Base-by-base conservation (phyloP, 2,888 invertebrate genomes). In the Alsophila aescularia region DNA sequence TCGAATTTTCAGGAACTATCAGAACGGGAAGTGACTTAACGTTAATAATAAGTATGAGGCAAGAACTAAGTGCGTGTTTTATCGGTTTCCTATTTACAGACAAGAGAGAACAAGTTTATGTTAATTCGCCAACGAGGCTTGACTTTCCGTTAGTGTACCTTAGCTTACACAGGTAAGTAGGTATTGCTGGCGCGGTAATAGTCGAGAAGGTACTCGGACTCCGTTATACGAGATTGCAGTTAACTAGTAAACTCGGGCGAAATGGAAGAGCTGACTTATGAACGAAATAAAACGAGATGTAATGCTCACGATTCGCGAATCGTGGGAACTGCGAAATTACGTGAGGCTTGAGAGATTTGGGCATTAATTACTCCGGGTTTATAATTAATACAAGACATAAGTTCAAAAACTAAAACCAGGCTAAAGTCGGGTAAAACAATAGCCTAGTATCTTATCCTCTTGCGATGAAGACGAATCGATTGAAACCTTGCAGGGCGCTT, bases 81-180 rank as follows among this genome's bases (percentile, higher is more conserved):
- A 48, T 40, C 58, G 39, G 59, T 62, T 66, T 60, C 51, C 52
- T 58, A 55, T 64, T 69, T 21, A 52, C 60, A 65, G 66, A 73
- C 68, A 64, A 69, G 66, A 67, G 64, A 68, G 59, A 67, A 72
- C 60, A 66, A 66, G 64, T 69, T 75, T 77, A 78, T 75, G 79
- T 67, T 75, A 79, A 78, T 77, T 69, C 68, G 59, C 63, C 54
- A 67, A 62, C 62, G 55, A 52, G 59, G 53, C 52, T 24, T 51
- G 51, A 47, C 14, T 49, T 58, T 49, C 64, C 61, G 60, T 52
- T 54, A 58, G 47, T 64, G 50, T 64, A 57, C 55, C 41, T n/a
- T 29, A 29, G n/a, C 24, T 24, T 24, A 24, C 7, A 24, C n/a
- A n/a, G 2, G 10, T 32, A 32, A 32, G 31, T n/a, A 13, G 32